Conservation (phyloP, 2,797 vertebrate genomes). For the Spea hammondii region DNA sequence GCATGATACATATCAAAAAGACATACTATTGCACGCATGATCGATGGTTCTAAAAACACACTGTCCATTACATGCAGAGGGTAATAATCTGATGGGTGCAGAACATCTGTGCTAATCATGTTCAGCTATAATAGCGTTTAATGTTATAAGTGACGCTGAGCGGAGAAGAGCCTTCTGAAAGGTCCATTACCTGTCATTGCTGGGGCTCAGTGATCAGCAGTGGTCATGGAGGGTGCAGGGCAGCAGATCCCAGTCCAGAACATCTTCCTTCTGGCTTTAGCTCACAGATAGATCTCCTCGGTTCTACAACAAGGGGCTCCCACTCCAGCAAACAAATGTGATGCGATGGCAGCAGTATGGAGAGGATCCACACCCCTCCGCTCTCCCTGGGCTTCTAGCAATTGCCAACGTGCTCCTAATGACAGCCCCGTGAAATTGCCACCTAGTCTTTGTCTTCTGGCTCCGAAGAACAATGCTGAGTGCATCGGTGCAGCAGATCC, state of each 20-base stretch:
- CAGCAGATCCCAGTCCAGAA: neutral
- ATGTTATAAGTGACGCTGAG: neutral
- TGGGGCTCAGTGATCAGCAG: neutral
- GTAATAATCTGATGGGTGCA: neutral
- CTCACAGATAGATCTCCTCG: no score
- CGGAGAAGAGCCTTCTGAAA: neutral
- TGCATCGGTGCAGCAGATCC: constrained; percentile 12
- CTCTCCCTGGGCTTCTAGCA: constrained; percentile 9
- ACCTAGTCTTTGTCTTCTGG: constrained; percentile 28
- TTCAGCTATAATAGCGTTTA: neutral
- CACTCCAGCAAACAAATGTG: constrained; percentile 13
- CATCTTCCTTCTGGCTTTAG: neutral
- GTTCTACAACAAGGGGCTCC: neutral
- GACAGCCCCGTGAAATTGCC: constrained; percentile 25
- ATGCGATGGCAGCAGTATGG: constrained; percentile 15
- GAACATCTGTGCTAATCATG: neutral
- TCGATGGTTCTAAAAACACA: neutral
- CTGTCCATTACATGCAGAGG: neutral
- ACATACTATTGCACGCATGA: no score
- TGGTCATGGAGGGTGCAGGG: neutral
- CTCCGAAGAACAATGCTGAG: constrained; percentile 12
- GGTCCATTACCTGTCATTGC: neutral
- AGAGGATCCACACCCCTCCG: constrained; percentile 24
- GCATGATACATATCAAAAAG: no score
- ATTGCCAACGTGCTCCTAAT: constrained; percentile 17